Percentiles rank a stretch among this genome's conserved stretches.
Evolutionary conservation across 2,797 vertebrate species (phyloP).

Genomic region (Dermochelys coriacea): DNA sequence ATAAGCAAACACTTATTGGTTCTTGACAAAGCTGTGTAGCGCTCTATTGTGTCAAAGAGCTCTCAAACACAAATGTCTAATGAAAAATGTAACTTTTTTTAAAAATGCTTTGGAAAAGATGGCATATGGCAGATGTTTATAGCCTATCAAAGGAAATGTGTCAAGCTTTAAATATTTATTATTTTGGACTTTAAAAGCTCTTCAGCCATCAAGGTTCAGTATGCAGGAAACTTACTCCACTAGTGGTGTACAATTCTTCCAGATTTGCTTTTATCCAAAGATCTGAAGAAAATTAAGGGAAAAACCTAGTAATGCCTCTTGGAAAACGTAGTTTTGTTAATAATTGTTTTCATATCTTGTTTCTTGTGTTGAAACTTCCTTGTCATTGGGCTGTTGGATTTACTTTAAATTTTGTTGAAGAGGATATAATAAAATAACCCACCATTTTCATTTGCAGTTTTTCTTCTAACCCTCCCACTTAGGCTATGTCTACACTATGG

Average conservation of each 20-base stretch:
- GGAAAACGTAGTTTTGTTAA: neutral
- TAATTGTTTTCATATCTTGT: neutral
- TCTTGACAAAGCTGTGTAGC: neutral
- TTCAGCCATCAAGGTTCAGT: neutral
- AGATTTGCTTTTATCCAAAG: neutral
- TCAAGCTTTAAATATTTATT: neutral
- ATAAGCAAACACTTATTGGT: neutral
- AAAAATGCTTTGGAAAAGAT: neutral
- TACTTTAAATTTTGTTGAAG: neutral
- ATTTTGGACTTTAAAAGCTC: neutral
- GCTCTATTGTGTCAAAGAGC: neutral
- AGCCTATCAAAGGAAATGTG: neutral
- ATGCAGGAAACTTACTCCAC: neutral
- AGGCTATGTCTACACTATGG: too few relatives aligned
- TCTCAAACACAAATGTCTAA: neutral
- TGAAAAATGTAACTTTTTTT: neutral
- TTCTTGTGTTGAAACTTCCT: neutral
- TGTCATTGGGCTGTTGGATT: neutral
- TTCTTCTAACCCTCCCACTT: neutral
- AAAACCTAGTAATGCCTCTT: accelerated
- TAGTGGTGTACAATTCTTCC: accelerated
- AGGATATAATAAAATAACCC: neutral
- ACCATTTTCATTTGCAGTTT: too few relatives aligned
- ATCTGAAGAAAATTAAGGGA: accelerated
- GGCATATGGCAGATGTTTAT: neutral